A percentile compares a stretch with the other conserved stretches of the same genome.
These are phyloP conservation scores for silkworm (Bombyx mori) DNA, from an alignment of 1,140 invertebrate species.

Conservation along the genomic window DNA sequence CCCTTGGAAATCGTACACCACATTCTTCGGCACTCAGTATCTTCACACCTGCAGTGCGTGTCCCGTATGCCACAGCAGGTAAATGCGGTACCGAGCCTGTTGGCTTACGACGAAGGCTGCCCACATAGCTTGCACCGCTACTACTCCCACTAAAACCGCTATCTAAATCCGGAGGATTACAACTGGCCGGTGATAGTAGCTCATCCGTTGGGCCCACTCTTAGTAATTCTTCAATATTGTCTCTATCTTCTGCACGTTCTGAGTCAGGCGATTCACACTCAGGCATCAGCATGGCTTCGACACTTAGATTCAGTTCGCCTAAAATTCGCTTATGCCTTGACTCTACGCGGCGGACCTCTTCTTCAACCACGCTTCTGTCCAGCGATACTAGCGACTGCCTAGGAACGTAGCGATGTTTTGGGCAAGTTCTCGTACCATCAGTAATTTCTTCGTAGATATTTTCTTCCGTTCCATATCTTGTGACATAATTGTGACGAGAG, in stretches of 20 bases:
- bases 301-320: constrained; percentile 87
- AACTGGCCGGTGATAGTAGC: constrained; percentile 76
- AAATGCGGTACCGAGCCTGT: constrained; percentile 67
- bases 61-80: constrained; percentile 68
- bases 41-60: constrained; percentile 52
- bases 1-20: constrained; percentile 43
- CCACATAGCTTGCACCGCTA: constrained; percentile 82
- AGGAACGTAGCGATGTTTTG: constrained; percentile 62
- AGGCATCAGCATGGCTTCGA: constrained; percentile 91
- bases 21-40: constrained; percentile 58
- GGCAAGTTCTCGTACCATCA: constrained; percentile 71
- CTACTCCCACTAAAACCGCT: constrained; percentile 86
- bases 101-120: constrained; percentile 73
- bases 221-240: constrained; percentile 77
- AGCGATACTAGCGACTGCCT: constrained; percentile 73
- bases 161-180: constrained; percentile 80
- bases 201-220: constrained; percentile 81
- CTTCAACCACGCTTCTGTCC: constrained; percentile 79
- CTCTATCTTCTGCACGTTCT: constrained; percentile 67
- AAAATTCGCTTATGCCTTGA: constrained; percentile 84
- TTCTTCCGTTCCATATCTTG: constrained; percentile 85
- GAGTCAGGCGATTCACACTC: constrained; percentile 67
- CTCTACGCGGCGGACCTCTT: constrained; percentile 85
- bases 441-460: constrained; percentile 92
- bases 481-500: constrained; percentile 78